phyloP scores from a whole-genome alignment of 2,888 invertebrate species.

The Odontocolon sp. region DNA sequence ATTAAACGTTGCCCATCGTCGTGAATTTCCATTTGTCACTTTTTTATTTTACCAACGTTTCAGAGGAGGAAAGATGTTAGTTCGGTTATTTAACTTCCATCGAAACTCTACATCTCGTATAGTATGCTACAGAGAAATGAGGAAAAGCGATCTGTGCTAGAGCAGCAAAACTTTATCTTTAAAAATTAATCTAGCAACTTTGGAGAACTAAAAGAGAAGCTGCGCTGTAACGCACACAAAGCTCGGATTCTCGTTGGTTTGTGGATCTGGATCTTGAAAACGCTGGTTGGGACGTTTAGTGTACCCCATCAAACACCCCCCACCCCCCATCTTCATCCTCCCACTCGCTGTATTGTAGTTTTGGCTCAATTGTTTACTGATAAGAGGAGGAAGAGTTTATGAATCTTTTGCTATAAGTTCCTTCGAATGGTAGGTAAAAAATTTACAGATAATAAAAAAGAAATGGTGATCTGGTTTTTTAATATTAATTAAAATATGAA shows the following conservation, averaged over 20 bases:
- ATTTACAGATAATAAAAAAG: too few species aligned
- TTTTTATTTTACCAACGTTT: too few species aligned
- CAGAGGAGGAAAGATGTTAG: too few species aligned
- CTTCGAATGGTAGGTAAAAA: background rate
- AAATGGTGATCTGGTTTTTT: too few species aligned
- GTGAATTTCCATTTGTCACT: too few species aligned
- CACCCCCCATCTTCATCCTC: background rate
- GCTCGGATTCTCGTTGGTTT: slow-evolving; percentile 2
- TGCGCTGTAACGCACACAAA: background rate
- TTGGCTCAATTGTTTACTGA: background rate
- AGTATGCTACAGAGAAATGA: too few species aligned
- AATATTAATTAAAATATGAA: too few species aligned
- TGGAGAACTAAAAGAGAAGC: background rate
- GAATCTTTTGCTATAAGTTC: background rate
- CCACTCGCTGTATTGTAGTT: background rate
- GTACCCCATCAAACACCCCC: too few species aligned
- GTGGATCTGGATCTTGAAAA: background rate
- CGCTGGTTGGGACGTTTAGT: too few species aligned
- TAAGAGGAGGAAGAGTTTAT: background rate
- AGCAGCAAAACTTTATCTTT: background rate
- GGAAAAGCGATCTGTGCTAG: background rate
- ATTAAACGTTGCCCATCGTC: too few species aligned
- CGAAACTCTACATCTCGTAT: too few species aligned
- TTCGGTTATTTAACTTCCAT: too few species aligned
- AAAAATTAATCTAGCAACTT: background rate